phyloP scores from a whole-genome alignment of 2,113 vertebrate genomes.

The Stigmatopora argus region DNA sequence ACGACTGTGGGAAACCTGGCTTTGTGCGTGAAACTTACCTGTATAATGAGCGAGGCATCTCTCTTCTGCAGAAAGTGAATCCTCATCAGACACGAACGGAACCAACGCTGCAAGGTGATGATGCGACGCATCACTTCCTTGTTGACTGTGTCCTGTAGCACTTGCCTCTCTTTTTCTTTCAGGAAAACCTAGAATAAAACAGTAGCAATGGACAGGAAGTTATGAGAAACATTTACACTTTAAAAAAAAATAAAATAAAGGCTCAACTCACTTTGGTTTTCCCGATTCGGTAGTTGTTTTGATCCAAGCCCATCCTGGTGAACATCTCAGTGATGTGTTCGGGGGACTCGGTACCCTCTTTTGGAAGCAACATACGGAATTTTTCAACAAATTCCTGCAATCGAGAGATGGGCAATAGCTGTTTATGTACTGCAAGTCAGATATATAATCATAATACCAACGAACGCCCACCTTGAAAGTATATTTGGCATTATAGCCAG shows the following conservation, averaged over 20 bases:
- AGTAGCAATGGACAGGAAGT: not conserved
- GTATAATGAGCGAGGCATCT: conserved; percentile 73
- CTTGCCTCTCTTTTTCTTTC: conserved; percentile 79
- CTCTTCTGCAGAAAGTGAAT: conserved; percentile 74
- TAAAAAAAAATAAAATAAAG: no score
- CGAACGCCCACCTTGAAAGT: conserved; percentile 77
- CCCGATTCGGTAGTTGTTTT: conserved; percentile 84
- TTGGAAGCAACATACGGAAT: conserved; percentile 85
- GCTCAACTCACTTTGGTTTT: conserved; percentile 78
- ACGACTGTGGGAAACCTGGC: no score
- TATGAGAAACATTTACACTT: no score
- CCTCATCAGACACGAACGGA: conserved; percentile 77
- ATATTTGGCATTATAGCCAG: conserved; percentile 87
- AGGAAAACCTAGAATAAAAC: conserved; percentile 80
- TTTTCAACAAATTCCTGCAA: conserved; percentile 79
- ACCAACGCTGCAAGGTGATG: conserved; percentile 85
- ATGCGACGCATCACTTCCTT: conserved; percentile 81
- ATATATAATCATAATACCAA: not conserved
- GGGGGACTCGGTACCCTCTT: conserved; percentile 66
- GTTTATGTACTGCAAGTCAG: not conserved
- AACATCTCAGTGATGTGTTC: conserved; percentile 79
- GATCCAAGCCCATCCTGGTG: conserved; percentile 71
- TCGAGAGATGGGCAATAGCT: conserved; percentile 5
- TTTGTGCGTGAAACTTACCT: conserved; percentile 63
- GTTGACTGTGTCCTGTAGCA: conserved; percentile 80